Evolutionary conservation across 2,888 invertebrate species (phyloP).

Genomic region (Trichogramma evanescens): DNA sequence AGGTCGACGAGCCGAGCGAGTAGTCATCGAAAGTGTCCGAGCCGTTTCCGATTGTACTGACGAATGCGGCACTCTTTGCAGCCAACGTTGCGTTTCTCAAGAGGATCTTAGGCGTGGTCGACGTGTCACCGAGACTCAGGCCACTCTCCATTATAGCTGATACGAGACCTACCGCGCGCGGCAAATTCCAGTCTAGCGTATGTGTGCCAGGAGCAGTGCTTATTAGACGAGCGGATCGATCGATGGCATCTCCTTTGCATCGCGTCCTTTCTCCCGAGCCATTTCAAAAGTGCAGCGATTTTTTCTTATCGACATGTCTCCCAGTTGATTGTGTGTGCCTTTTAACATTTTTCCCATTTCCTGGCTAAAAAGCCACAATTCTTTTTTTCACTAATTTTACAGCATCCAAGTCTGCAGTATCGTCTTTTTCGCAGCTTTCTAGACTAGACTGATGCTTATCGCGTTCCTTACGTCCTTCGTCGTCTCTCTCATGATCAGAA

Average conservation of each 20-base stretch:
- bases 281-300: not conserved
- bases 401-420: too few species aligned
- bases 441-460: not conserved
- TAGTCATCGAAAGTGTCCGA: constrained; percentile 11
- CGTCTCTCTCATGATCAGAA: constrained; percentile 2
- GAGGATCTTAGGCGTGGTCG: too few species aligned
- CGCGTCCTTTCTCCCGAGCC: not conserved
- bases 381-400: not conserved
- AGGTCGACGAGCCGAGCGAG: constrained; percentile 16
- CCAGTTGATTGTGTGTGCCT: not conserved
- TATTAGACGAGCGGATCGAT: not conserved
- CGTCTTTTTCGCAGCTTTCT: not conserved
- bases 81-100: too few species aligned
- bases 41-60: constrained; percentile 8
- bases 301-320: not conserved
- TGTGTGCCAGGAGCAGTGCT: not conserved
- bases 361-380: not conserved
- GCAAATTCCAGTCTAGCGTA: constrained; percentile 2
- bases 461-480: not conserved
- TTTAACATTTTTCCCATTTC: not conserved
- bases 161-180: too few species aligned
- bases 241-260: not conserved
- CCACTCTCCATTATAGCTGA: too few species aligned
- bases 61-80: constrained; percentile 4
- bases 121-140: too few species aligned